A percentile compares a stretch with the other conserved stretches of the same genome.
phyloP scores from a whole-genome alignment of 2,113 vertebrate genomes.

The Hydropotes inermis region DNA sequence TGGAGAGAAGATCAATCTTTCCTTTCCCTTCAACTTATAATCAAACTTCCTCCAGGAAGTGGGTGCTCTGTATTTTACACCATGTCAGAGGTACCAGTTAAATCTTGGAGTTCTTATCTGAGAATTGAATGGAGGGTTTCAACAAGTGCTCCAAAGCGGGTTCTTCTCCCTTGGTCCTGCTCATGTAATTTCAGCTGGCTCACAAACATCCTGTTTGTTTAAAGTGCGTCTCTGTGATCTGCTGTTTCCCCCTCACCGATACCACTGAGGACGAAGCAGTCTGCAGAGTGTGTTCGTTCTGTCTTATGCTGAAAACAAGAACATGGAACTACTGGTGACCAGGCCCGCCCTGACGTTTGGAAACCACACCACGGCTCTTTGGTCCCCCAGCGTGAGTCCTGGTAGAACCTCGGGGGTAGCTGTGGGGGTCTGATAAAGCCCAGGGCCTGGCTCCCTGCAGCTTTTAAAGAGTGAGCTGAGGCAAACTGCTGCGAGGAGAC shows the following conservation, averaged over 20 bases:
- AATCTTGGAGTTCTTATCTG: background rate
- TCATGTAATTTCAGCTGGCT: background rate
- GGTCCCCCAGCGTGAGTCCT: constrained; percentile 60
- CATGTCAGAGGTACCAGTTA: background rate
- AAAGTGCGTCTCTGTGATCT: background rate
- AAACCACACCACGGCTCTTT: constrained; percentile 56
- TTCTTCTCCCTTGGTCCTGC: background rate
- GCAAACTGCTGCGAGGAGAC: constrained; percentile 55
- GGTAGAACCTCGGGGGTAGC: constrained; percentile 10
- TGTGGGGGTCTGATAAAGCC: constrained; percentile 65
- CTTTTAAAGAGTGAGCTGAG: constrained; percentile 68
- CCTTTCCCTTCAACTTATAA: background rate
- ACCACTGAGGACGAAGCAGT: background rate
- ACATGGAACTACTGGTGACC: constrained; percentile 35
- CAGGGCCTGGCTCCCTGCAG: constrained; percentile 61
- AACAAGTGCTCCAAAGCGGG: background rate
- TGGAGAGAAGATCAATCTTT: background rate
- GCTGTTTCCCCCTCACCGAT: background rate
- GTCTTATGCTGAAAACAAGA: constrained; percentile 65
- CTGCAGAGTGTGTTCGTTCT: constrained; percentile 53
- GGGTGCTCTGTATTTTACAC: background rate
- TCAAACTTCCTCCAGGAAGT: constrained; percentile 57
- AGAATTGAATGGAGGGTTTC: background rate
- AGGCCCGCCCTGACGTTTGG: constrained; percentile 52
- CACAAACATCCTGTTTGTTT: background rate